Conservation (phyloP, 2,113 vertebrate genomes). For the Trogon surrucura region DNA sequence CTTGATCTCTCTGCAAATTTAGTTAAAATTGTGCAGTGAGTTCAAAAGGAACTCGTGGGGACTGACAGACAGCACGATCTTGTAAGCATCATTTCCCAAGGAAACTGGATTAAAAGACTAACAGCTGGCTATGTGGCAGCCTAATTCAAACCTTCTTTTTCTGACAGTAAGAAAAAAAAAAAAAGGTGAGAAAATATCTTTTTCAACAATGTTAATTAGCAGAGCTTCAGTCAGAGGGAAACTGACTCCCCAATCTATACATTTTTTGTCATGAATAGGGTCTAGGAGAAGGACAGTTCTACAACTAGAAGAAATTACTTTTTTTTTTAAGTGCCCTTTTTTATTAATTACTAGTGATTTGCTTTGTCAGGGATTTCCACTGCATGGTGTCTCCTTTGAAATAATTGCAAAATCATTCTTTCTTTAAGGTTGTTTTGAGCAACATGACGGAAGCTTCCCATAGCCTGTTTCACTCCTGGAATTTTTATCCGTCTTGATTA, state of each 20-base stretch:
- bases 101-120: neutral
- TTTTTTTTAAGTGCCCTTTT: neutral
- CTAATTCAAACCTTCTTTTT: neutral
- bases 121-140: neutral
- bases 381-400: neutral
- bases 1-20: neutral
- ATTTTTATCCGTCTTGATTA: constrained; percentile 63
- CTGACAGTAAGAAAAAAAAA: neutral
- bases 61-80: neutral
- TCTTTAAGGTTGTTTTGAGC: neutral
- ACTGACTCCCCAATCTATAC: fast-evolving
- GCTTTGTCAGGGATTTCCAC: neutral
- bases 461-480: constrained; percentile 16
- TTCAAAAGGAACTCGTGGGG: neutral
- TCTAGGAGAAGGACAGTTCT: neutral
- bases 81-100: neutral
- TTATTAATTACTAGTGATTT: neutral
- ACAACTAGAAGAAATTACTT: neutral
- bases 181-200: neutral
- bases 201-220: neutral
- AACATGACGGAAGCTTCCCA: neutral
- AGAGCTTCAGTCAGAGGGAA: neutral
- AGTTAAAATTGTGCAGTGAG: neutral
- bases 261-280: neutral
- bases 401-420: constrained; percentile 1